phyloP scores from a whole-genome alignment of 37 sponge, comb jelly and placozoan species.

The Chondrosia reniformis region DNA sequence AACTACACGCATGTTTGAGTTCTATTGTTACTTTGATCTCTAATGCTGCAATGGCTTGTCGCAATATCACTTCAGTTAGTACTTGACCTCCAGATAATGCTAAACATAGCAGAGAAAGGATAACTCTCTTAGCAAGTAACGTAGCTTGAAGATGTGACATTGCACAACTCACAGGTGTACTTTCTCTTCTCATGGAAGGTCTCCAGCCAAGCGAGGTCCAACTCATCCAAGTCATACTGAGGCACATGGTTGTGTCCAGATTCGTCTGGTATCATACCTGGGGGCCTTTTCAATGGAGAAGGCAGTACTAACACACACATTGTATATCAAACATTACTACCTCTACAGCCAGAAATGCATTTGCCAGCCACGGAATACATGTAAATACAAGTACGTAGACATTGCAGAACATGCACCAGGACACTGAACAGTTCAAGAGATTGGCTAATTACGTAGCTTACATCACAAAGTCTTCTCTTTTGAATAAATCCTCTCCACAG shows the following conservation, averaged over 20 bases:
- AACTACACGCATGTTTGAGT: no score
- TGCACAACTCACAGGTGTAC: constrained; percentile 43
- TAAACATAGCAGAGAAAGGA: not conserved
- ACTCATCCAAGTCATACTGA: constrained; percentile 73
- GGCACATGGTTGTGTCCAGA: not conserved
- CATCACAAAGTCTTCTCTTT: no score
- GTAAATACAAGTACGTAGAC: no score
- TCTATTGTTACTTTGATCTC: constrained; percentile 78
- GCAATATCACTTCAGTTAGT: constrained; percentile 45
- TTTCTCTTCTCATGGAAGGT: constrained; percentile 58
- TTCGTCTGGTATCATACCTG: not conserved
- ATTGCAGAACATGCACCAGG: no score
- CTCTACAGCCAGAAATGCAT: not conserved
- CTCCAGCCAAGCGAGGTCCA: constrained; percentile 81
- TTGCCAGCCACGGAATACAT: no score
- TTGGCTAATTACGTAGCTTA: no score
- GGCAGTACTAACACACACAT: no score
- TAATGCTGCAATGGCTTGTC: constrained; percentile 49
- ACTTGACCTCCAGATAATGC: constrained; percentile 43
- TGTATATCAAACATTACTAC: not conserved
- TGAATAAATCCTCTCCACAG: no score
- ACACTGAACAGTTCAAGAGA: no score
- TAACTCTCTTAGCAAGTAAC: no score
- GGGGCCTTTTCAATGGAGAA: no score
- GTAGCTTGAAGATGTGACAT: not conserved